phyloP scores from a whole-genome alignment of 2,797 vertebrate genomes.

The Loris lydekkerianus region DNA sequence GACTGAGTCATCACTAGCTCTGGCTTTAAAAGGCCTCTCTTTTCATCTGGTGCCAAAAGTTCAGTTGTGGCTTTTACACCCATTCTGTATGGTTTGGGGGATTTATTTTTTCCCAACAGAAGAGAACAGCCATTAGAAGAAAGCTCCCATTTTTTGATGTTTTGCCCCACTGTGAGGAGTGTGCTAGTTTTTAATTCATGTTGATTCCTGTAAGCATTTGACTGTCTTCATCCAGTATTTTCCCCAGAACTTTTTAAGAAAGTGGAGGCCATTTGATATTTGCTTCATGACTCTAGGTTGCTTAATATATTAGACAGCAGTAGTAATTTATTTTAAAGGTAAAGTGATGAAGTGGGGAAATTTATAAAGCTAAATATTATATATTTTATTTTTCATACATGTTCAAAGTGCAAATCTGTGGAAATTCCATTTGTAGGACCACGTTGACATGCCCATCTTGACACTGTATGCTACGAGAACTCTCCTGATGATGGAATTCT shows the following conservation, averaged over 20 bases:
- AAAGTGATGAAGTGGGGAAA: slow-evolving; percentile 75
- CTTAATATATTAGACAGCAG: slow-evolving; percentile 72
- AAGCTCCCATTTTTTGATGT: slow-evolving; percentile 76
- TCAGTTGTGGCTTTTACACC: slow-evolving; percentile 84
- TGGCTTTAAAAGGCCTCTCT: slow-evolving; percentile 86
- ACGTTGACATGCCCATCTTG: slow-evolving; percentile 85
- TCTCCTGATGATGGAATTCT: slow-evolving; percentile 86
- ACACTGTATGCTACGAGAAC: slow-evolving; percentile 85
- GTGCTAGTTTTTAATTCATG: slow-evolving; percentile 80
- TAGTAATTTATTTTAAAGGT: slow-evolving; percentile 83
- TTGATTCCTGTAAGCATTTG: slow-evolving; percentile 81
- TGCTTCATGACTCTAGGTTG: slow-evolving; percentile 79
- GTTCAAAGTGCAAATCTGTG: slow-evolving; percentile 87
- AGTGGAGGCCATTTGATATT: slow-evolving; percentile 70
- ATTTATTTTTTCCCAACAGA: slow-evolving; percentile 58
- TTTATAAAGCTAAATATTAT: slow-evolving; percentile 90
- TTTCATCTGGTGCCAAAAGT: slow-evolving; percentile 89
- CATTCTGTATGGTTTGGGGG: slow-evolving; percentile 1
- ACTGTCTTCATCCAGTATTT: slow-evolving; percentile 79
- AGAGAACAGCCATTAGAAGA: slow-evolving; percentile 49
- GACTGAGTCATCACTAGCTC: slow-evolving; percentile 74
- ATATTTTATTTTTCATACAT: slow-evolving; percentile 91
- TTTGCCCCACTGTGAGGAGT: slow-evolving; percentile 77
- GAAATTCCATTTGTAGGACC: slow-evolving; percentile 87
- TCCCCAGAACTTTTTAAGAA: slow-evolving; percentile 81